Evolutionary conservation across 2,113 vertebrate species (phyloP), one percentile per base, ranked within the genome.

Genomic region (Neodontobutis hainanensis): DNA sequence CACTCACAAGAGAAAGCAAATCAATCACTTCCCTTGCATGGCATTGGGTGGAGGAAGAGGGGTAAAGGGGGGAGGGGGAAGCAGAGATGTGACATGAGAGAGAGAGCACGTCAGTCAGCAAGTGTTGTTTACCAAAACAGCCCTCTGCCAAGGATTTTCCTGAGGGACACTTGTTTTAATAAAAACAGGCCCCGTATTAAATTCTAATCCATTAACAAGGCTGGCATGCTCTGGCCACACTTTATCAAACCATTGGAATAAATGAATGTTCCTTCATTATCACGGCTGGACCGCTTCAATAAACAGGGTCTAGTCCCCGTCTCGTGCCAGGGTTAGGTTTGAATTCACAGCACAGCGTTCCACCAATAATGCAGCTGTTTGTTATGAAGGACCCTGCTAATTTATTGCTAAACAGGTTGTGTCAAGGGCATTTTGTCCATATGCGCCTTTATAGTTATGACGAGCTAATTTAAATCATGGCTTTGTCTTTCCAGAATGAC

Each of bases 111-210:
- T 82, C 73, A 69, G 80, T 77, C 78, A n/a, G 36, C 38, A 10
- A 77, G 62, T 58, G 57, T 85, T 88, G 87, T 88, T 87, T 87
- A 86, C 79, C 77, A 70, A 65, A 80, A 75, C 76, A 82, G 50
- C 34, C 63, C 61, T 57, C 74, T 83, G 83, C 82, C 83, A 86
- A 85, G 78, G 75, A 73, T 85, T 86, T 84, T 88, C 88, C 85
- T 69, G 69, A 82, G 88, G 84, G 86, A 88, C 77, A 73, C 85
- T 85, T 80, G 84, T 88, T 88, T 91, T 88, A 90, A 89, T 86
- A 84, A 85, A 87, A 87, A 78, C 49, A 16, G 87, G 70, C 63
- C 69, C 64, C 76, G 68, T 82, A 86, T 88, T 85, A 85, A 88
- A 88, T 87, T 89, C 82, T 75, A 88, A 92, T 89, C 86, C 86